Base-by-base conservation (phyloP, 2,113 vertebrate genomes). In the Dipodomys stephensi region DNA sequence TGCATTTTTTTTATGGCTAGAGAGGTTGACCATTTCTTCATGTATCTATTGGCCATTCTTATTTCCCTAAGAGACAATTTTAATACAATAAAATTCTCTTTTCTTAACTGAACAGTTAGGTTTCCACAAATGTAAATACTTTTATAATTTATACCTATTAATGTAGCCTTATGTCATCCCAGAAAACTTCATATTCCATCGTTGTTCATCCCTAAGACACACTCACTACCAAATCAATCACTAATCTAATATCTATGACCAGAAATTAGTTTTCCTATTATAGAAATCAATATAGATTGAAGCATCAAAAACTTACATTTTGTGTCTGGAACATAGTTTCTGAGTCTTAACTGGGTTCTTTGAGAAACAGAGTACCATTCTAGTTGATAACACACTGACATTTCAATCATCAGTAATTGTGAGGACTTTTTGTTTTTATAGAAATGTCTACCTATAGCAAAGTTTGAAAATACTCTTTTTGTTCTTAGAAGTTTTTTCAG, bases 221-320 rank as follows among this genome's bases (percentile, higher is more conserved):
- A 16, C n/a, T 18, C 23, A 44, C 13, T 82, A n/a, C 46, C 25
- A 57, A 73, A 71, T 23, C 74, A 90, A 57, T 46, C 28, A n/a
- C 15, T 88, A 35, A 64, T 88, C n/a, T 23, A 44, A 23, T 81
- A 73, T 88, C 46, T 87, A 15, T 81, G 73, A 72, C 12, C 62
- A 87, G 53, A 81, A 68, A 25, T 78, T 73, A 78, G 15, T 79
- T 93, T 83, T 94, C 87, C 60, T 39, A 19, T 82, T 88, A 30
- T 65, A 88, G 22, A 88, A 69, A 46, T 86, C 79, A 23, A 77
- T 87, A 4, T 69, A 49, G 72, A 12, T 92, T 35, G 13, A 64
- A 44, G 88, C 32, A 90, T 71, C 27, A 12, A 81, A 10, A 83
- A 57, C 78, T 19, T 46, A 25, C 20, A 84, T 83, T 93, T 71